Conservation (phyloP, 92 coral and sea anemone genomes). For the Bergia sp. region DNA sequence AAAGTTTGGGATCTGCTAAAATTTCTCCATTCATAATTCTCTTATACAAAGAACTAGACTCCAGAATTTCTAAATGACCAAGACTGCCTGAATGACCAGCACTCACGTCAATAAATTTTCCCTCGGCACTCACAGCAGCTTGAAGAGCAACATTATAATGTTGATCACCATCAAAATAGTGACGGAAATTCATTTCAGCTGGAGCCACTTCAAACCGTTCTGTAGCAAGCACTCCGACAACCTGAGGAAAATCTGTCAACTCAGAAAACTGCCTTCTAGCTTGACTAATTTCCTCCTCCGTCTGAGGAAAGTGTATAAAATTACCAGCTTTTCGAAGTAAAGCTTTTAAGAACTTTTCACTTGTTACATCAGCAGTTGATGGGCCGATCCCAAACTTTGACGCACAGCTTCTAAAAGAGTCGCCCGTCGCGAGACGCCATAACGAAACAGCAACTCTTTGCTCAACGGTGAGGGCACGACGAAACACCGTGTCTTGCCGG, state of each 20-base stretch:
- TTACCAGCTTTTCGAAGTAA: neutral
- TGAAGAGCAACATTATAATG: slow-evolving; percentile 1
- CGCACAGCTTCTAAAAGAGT: slow-evolving; percentile 10
- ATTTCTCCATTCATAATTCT: neutral
- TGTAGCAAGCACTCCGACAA: slow-evolving; percentile 4
- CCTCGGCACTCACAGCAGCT: slow-evolving; percentile 1
- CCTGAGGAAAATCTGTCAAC: slow-evolving; percentile 5
- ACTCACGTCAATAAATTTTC: slow-evolving; percentile 10
- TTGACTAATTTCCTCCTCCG: neutral
- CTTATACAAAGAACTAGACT: slow-evolving; percentile 1
- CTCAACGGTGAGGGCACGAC: slow-evolving; percentile 7
- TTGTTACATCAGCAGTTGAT: slow-evolving; percentile 20
- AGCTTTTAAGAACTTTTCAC: slow-evolving; percentile 11
- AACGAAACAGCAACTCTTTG: slow-evolving; percentile 11
- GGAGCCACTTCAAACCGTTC: slow-evolving; percentile 18
- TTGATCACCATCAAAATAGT: slow-evolving; percentile 16
- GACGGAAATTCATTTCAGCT: neutral
- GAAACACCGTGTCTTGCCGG: slow-evolving; percentile 20
- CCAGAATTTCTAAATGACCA: neutral
- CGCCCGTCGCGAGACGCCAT: slow-evolving; percentile 3
- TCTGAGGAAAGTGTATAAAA: neutral
- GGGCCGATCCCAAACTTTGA: slow-evolving; percentile 22
- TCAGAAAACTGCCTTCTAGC: neutral
- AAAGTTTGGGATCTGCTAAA: neutral
- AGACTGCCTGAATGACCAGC: neutral